A percentile compares a stretch with the other conserved stretches of the same genome.
phyloP scores from a whole-genome alignment of 30 jellyfish, hydroid and myxozoan species.

The Aurelia aurita complex sp. Pacific region DNA sequence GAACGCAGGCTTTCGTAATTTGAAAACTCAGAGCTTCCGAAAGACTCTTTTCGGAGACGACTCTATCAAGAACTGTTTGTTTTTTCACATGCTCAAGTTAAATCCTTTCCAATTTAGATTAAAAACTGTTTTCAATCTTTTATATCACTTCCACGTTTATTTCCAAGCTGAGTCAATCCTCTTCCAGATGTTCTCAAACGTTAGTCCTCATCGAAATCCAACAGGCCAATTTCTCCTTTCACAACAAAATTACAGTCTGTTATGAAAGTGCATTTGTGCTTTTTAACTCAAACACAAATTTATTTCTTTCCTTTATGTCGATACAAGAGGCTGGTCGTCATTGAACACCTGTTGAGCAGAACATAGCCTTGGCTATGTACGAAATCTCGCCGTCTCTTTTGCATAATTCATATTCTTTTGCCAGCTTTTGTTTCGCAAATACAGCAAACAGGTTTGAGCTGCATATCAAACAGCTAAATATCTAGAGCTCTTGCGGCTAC shows the following conservation, averaged over 20 bases:
- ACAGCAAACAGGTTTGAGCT: slow-evolving; percentile 24
- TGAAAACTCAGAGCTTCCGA: too few relatives aligned
- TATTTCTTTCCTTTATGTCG: slow-evolving; percentile 1
- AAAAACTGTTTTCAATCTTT: not conserved
- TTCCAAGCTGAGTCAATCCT: not conserved
- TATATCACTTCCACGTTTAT: not conserved
- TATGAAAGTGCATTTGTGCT: not conserved
- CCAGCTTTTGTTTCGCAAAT: slow-evolving; percentile 44
- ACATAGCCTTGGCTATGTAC: slow-evolving; percentile 9
- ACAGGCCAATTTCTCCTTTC: too few relatives aligned
- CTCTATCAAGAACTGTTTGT: too few relatives aligned
- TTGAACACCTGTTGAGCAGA: slow-evolving; percentile 59
- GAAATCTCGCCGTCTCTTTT: slow-evolving; percentile 42
- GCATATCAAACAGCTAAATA: slow-evolving; percentile 17
- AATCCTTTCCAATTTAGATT: not conserved
- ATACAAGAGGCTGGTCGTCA: slow-evolving; percentile 28
- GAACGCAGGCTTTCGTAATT: too few relatives aligned
- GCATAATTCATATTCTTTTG: slow-evolving; percentile 49
- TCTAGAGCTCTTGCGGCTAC: slow-evolving; percentile 59
- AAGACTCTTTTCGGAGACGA: too few relatives aligned
- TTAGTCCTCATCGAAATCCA: not conserved
- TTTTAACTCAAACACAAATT: not conserved
- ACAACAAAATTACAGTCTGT: too few relatives aligned
- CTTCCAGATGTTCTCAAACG: not conserved
- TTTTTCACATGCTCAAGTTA: too few relatives aligned